Evolutionary conservation across 2,888 invertebrate genomes (phyloP), one percentile per base, ranked within the genome.

Genomic region (Steromphala cineraria): DNA sequence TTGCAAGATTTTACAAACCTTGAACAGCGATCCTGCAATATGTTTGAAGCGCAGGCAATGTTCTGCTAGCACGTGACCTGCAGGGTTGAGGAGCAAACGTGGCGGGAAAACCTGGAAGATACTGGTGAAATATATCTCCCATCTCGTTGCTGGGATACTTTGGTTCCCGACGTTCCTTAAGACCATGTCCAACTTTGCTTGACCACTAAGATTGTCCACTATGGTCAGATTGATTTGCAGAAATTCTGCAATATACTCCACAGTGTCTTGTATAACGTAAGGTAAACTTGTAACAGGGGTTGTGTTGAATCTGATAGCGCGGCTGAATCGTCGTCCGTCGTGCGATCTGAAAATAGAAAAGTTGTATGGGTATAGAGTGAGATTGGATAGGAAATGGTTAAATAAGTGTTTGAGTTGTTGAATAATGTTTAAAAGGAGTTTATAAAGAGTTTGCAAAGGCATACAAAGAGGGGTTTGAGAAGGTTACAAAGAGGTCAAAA

Each of bases 101-200:
- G 56, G 31, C 28, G 56, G 62, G 62, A 62, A 62, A 15, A 62
- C 28, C 62, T 62, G 62, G 10, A 13, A 80, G 31, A 82, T 82
- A 78, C 81, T 84, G 62, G 86, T 85, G 28, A 90, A 88, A 62
- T 89, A 89, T 17, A 91, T 84, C 21, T 79, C 85, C 91, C 90
- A 91, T 71, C 84, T 86, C 15, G 88, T 89, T 0, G 80, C 67
- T 2, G 80, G 67, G 0, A 91, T 81, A 0, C 81, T 24, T 3
- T 53, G 36, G n/a, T 71, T 67, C 7, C 89, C 88, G 5, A 53
- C 80, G 76, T 91, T 90, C 55, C 56, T 82, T 8, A 89, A 79
- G 2, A 24, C 74, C 17, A 86, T 24, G 62, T 62, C 62, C 0
- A 62, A 24, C 15, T 28, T 2, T 13, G 28, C 28, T 24, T 10